phyloP scores from a whole-genome alignment of 2,113 vertebrate species.

The Tympanuchus pallidicinctus region DNA sequence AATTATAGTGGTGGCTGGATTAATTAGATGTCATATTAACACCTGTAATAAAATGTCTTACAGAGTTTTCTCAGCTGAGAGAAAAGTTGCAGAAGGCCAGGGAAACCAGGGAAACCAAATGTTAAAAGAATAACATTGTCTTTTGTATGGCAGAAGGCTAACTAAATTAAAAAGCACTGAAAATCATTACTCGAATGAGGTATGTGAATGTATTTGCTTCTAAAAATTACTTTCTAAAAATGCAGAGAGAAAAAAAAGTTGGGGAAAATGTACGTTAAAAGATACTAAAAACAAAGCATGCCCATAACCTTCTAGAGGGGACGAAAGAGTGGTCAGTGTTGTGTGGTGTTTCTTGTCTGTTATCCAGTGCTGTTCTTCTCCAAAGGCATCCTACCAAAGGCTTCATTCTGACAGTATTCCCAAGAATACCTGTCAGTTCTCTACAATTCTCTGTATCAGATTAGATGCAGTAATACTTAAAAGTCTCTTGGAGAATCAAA shows the following conservation, averaged over 20 bases:
- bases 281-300: rapidly evolving
- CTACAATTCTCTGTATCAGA: neutral
- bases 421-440: neutral
- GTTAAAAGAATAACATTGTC: slow-evolving; percentile 34
- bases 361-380: neutral
- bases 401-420: neutral
- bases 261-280: neutral
- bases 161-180: slow-evolving; percentile 13
- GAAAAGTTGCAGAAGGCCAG: slow-evolving; percentile 19
- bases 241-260: neutral
- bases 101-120: slow-evolving; percentile 6
- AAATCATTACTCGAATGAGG: neutral
- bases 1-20: slow-evolving; percentile 63
- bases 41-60: slow-evolving; percentile 59
- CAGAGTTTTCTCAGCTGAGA: neutral
- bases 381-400: rapidly evolving
- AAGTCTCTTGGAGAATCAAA: neutral
- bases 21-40: slow-evolving; percentile 65
- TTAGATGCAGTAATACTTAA: neutral
- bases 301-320: neutral
- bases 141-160: neutral
- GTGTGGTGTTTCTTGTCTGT: neutral
- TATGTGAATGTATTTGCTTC: neutral
- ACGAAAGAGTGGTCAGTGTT: neutral
- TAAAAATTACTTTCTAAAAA: neutral